Evolutionary conservation across 2,888 invertebrate species (phyloP).

Genomic region (Pediacus dermestoides): DNA sequence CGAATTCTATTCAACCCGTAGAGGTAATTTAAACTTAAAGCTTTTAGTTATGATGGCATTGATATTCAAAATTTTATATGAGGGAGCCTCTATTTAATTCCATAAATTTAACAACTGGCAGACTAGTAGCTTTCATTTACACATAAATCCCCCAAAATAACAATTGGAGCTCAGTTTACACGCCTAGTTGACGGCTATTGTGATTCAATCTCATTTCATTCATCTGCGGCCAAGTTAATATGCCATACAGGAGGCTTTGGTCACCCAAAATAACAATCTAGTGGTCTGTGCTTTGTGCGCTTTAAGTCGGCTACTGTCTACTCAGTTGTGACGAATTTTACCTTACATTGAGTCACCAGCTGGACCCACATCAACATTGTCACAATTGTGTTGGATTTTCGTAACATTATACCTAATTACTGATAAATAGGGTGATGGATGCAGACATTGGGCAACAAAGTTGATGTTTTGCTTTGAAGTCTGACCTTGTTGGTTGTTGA

Average conservation of each 20-base stretch:
- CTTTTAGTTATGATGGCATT: slow-evolving; percentile 16
- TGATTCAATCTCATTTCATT: slow-evolving; percentile 35
- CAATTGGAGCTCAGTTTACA: slow-evolving; percentile 40
- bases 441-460: too few species aligned
- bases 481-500: too few species aligned
- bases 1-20: slow-evolving; percentile 19
- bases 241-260: slow-evolving; percentile 21
- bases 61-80: slow-evolving; percentile 22
- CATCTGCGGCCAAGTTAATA: slow-evolving; percentile 35
- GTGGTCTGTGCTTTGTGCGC: slow-evolving; percentile 16
- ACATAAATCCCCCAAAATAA: slow-evolving; percentile 38
- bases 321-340: slow-evolving; percentile 23
- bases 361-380: slow-evolving; percentile 14
- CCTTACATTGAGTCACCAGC: slow-evolving; percentile 15
- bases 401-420: slow-evolving; percentile 20
- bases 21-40: slow-evolving; percentile 9
- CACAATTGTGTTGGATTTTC: slow-evolving; percentile 16
- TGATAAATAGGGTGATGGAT: too few species aligned
- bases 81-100: slow-evolving; percentile 19
- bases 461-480: too few species aligned
- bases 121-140: slow-evolving; percentile 22
- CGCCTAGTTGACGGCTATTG: slow-evolving; percentile 43
- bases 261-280: slow-evolving; percentile 17
- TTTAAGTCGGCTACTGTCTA: slow-evolving; percentile 16
- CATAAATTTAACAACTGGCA: slow-evolving; percentile 23